These are phyloP conservation scores for Terrapene triunguis DNA, from an alignment of 2,113 vertebrate species.

Conservation along the genomic window DNA sequence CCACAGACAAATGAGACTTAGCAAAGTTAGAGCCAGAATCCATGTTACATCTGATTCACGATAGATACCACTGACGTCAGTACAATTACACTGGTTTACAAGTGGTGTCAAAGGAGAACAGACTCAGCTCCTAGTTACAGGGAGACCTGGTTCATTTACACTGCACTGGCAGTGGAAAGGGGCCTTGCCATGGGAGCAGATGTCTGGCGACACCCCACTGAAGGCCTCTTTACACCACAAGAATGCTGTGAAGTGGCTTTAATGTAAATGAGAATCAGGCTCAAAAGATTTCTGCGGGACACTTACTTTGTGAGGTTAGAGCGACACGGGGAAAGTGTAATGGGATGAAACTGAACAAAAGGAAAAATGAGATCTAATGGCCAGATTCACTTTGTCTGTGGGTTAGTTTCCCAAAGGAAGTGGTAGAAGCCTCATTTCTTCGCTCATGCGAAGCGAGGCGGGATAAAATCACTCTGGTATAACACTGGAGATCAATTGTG, in stretches of 20 bases:
- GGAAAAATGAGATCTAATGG: background rate
- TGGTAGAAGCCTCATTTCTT: background rate
- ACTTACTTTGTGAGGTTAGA: background rate
- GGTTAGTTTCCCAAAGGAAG: background rate
- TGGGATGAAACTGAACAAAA: background rate
- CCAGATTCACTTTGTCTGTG: background rate
- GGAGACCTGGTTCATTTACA: background rate
- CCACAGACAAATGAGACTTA: rapidly evolving
- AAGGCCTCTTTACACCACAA: background rate
- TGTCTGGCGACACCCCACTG: background rate
- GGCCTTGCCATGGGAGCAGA: background rate
- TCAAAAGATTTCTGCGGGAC: background rate
- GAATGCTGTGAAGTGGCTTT: background rate
- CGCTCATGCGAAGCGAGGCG: background rate
- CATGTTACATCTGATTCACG: rapidly evolving
- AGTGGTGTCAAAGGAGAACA: background rate
- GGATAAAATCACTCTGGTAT: background rate
- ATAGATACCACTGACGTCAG: rapidly evolving
- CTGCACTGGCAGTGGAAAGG: rapidly evolving
- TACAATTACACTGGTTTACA: background rate
- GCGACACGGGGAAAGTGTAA: background rate
- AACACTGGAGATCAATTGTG: background rate
- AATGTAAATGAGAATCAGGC: background rate
- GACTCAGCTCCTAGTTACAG: background rate
- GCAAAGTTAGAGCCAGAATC: background rate